These are phyloP conservation scores for Mycalesis mineus DNA, from an alignment of 2,888 invertebrate species.

Conservation along the genomic window DNA sequence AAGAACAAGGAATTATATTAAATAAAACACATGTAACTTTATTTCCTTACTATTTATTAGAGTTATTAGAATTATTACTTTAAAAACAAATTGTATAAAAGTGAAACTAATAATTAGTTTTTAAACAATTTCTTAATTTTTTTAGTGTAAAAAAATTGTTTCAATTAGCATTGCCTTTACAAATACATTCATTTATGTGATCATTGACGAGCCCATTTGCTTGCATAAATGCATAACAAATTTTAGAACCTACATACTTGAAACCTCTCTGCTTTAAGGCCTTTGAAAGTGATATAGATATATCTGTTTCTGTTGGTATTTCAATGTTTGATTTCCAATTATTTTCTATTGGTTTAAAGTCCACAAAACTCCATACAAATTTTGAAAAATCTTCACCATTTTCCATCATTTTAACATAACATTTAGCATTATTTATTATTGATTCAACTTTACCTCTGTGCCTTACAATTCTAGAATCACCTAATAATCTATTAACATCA, in stretches of 20 bases:
- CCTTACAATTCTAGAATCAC: constrained; percentile 47
- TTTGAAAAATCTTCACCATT: constrained; percentile 51
- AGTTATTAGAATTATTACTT: too few species aligned
- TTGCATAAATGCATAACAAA: constrained; percentile 71
- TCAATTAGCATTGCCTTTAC: too few species aligned
- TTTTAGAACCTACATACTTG: constrained; percentile 61
- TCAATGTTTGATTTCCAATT: constrained; percentile 46
- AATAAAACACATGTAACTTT: too few species aligned
- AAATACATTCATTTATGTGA: constrained; percentile 49
- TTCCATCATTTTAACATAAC: constrained; percentile 51
- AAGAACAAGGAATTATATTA: too few species aligned
- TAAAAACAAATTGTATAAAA: too few species aligned
- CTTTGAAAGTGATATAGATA: constrained; percentile 49
- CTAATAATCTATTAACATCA: constrained; percentile 40
- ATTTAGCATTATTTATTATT: constrained; percentile 59
- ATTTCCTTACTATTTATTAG: too few species aligned
- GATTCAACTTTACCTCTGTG: constrained; percentile 61
- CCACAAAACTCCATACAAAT: constrained; percentile 62
- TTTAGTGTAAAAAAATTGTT: too few species aligned
- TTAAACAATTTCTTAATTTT: too few species aligned
- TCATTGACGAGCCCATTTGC: constrained; percentile 69
- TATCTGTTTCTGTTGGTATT: constrained; percentile 48
- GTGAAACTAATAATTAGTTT: too few species aligned
- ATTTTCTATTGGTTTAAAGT: constrained; percentile 50
- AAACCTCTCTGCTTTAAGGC: constrained; percentile 58